phyloP scores from a whole-genome alignment of 1,140 invertebrate genomes.

The Drosophila athabasca region DNA sequence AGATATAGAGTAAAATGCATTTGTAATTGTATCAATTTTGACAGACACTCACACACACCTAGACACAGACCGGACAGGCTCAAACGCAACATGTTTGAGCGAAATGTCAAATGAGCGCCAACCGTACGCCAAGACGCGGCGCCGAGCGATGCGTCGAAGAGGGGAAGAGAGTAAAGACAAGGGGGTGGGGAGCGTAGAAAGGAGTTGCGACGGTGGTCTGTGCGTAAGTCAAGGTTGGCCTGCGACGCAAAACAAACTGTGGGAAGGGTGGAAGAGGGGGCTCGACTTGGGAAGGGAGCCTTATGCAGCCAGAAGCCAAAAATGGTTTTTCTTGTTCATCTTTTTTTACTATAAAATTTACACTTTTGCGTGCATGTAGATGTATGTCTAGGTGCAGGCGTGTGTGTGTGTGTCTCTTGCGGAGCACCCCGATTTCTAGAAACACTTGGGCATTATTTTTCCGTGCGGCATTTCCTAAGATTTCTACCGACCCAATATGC shows the following conservation, averaged over 20 bases:
- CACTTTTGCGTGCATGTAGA: too few relatives aligned
- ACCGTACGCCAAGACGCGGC: constrained; percentile 9
- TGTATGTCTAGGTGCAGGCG: too few relatives aligned
- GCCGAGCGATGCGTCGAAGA: constrained; percentile 27
- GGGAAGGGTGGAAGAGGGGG: too few relatives aligned
- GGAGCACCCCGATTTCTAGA: too few relatives aligned
- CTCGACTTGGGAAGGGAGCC: too few relatives aligned
- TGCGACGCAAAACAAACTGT: constrained; percentile 15
- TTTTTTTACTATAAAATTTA: too few relatives aligned
- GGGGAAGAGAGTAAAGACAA: neutral
- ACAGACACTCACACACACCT: constrained; percentile 4
- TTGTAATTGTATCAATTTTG: constrained; percentile 37
- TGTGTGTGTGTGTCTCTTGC: constrained; percentile 3
- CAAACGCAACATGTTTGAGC: constrained; percentile 54
- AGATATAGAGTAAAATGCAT: constrained; percentile 50
- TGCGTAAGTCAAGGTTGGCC: constrained; percentile 4
- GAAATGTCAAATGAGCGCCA: constrained; percentile 64
- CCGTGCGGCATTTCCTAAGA: too few relatives aligned
- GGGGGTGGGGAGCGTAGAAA: neutral
- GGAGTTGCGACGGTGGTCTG: too few relatives aligned
- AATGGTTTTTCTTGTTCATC: too few relatives aligned
- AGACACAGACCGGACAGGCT: constrained; percentile 17
- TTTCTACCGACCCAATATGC: too few relatives aligned
- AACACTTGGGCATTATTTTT: too few relatives aligned
- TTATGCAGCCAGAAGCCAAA: too few relatives aligned